Conservation (phyloP, 2,113 vertebrate species). For the Lophotis ruficrista region DNA sequence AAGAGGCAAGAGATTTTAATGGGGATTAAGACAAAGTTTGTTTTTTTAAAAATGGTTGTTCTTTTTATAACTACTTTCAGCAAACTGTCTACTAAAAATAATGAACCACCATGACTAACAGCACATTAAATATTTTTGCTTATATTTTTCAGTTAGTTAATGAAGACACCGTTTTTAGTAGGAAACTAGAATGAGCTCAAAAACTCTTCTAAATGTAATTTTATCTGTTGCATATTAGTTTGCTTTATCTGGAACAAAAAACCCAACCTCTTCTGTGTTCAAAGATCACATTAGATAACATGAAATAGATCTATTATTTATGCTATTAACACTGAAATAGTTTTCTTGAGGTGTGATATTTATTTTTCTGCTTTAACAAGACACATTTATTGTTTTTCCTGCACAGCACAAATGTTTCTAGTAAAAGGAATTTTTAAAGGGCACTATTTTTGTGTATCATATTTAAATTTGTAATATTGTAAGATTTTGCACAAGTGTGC, state of each 20-base stretch:
- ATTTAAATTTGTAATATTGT: constrained; percentile 75
- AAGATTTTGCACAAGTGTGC: constrained; percentile 81
- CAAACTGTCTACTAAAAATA: constrained; percentile 20
- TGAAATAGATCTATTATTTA: constrained; percentile 46
- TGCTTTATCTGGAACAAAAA: not conserved
- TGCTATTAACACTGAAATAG: constrained; percentile 34
- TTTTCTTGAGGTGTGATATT: constrained; percentile 81
- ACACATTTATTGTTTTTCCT: constrained; percentile 63
- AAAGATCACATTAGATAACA: constrained; percentile 19
- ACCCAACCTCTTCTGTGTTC: not conserved
- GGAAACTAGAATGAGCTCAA: constrained; percentile 19
- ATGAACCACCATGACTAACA: constrained; percentile 21
- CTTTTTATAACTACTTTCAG: constrained; percentile 33
- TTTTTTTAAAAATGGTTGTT: not conserved
- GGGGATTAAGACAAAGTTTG: not conserved
- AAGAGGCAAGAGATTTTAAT: not conserved
- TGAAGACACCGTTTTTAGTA: constrained; percentile 2
- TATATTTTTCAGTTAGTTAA: constrained; percentile 25
- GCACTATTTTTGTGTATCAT: constrained; percentile 76
- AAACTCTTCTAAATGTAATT: not conserved
- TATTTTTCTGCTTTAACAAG: constrained; percentile 72
- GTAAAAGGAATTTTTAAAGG: constrained; percentile 60
- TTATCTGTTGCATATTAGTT: constrained; percentile 19
- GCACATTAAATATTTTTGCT: constrained; percentile 5
- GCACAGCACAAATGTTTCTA: constrained; percentile 76